phyloP scores from a whole-genome alignment of 2,113 vertebrate genomes.

The Loxodonta africana region DNA sequence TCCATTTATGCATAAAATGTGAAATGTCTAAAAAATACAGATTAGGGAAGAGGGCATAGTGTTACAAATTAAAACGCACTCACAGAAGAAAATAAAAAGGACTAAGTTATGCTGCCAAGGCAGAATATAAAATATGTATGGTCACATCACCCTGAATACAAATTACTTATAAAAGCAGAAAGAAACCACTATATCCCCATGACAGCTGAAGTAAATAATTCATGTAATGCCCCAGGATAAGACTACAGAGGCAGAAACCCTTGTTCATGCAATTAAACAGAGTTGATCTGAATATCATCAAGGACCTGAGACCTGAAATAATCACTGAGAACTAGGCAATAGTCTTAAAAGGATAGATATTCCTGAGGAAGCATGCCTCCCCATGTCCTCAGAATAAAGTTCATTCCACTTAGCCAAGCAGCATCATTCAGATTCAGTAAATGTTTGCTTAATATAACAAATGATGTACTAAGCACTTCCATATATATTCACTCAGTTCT shows the following conservation, averaged over 20 bases:
- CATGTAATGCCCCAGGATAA: conserved; percentile 33
- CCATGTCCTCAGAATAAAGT: not conserved
- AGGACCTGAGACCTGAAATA: not conserved
- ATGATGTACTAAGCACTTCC: conserved; percentile 10
- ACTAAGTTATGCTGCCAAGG: not conserved
- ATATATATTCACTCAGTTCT: conserved; percentile 13
- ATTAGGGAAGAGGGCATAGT: not conserved
- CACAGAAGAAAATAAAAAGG: conserved; percentile 56
- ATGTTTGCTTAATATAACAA: conserved; percentile 33
- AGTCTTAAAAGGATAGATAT: conserved; percentile 15
- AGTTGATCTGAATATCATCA: conserved; percentile 37
- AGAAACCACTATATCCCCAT: not conserved
- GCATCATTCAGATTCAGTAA: conserved; percentile 10
- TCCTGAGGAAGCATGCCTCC: not conserved
- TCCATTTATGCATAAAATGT: conserved; percentile 57
- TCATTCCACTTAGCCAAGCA: not conserved
- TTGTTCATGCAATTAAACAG: conserved; percentile 48
- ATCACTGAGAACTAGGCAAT: conserved; percentile 27
- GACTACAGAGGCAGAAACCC: conserved; percentile 18
- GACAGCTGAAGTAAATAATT: conserved; percentile 73
- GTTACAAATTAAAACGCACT: conserved; percentile 41
- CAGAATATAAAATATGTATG: conserved; percentile 69
- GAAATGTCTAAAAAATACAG: conserved; percentile 41
- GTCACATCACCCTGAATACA: conserved; percentile 25
- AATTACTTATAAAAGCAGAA: conserved; percentile 45